Evolutionary conservation across 1,140 invertebrate genomes (phyloP).

Genomic region (Archegozetes longisetosus): DNA sequence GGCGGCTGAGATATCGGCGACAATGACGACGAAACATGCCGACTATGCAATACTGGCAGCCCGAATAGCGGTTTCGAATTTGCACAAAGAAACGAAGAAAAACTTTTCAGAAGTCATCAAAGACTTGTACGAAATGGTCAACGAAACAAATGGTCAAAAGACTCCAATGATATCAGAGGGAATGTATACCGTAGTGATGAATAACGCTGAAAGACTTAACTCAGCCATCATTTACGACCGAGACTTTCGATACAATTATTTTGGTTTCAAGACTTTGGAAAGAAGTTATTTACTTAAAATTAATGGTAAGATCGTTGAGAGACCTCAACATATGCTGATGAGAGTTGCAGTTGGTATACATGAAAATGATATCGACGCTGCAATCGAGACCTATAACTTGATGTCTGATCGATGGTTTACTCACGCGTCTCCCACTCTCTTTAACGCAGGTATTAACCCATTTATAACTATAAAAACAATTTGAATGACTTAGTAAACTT

Average conservation of each 20-base stretch:
- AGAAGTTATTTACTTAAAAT: conserved; percentile 88
- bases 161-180: conserved; percentile 72
- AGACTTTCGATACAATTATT: conserved; percentile 95
- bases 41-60: conserved; percentile 93
- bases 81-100: conserved; percentile 92
- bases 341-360: conserved; percentile 93
- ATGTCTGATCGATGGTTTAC: conserved; percentile 93
- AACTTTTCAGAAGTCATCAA: conserved; percentile 81
- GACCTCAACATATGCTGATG: conserved; percentile 99
- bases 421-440: conserved; percentile 92
- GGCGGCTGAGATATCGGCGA: conserved; percentile 88
- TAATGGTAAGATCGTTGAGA: conserved; percentile 79
- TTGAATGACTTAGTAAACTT: not conserved
- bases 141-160: conserved; percentile 48
- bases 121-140: conserved; percentile 57
- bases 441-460: conserved; percentile 55
- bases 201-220: conserved; percentile 73
- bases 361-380: conserved; percentile 74
- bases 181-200: conserved; percentile 64
- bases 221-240: conserved; percentile 95
- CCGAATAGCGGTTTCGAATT: conserved; percentile 85
- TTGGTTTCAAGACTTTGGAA: conserved; percentile 95
- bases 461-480: not conserved
- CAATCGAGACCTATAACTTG: conserved; percentile 91
- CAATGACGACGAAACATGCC: conserved; percentile 87